A percentile compares a stretch with the other conserved stretches of the same genome.
phyloP scores from a whole-genome alignment of 1,140 invertebrate genomes.

The Lineus longissimus region DNA sequence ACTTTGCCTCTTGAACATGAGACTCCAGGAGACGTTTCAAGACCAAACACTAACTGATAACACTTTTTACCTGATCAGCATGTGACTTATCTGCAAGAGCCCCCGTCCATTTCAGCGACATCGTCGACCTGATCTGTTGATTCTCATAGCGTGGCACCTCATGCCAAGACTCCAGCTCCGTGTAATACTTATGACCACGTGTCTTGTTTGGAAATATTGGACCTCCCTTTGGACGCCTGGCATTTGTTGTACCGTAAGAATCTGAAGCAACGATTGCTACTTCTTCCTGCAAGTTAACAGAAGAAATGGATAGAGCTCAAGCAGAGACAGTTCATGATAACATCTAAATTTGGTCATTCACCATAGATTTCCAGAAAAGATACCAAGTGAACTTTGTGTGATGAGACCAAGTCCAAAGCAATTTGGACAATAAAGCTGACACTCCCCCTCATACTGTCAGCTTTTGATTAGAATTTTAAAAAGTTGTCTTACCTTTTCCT shows the following conservation, averaged over 20 bases:
- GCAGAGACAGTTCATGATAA: no score
- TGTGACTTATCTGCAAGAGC: no score
- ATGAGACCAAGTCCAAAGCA: no score
- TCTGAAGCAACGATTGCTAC: constrained; percentile 24
- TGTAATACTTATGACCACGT: constrained; percentile 56
- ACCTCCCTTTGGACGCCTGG: constrained; percentile 13
- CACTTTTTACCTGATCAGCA: neutral
- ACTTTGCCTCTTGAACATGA: no score
- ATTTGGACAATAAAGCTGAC: no score
- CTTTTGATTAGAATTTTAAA: no score
- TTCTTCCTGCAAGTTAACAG: constrained; percentile 30
- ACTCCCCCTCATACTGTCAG: no score
- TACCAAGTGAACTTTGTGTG: no score
- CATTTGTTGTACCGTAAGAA: constrained; percentile 13
- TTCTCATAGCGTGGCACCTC: constrained; percentile 32
- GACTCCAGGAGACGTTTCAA: no score
- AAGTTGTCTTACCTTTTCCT: constrained; percentile 25
- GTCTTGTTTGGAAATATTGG: constrained; percentile 35
- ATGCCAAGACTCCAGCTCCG: constrained; percentile 70
- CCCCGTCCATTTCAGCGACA: neutral
- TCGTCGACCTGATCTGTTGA: neutral
- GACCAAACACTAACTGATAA: neutral
- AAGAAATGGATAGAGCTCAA: neutral
- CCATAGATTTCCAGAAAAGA: no score
- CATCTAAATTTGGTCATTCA: no score